phyloP scores from a whole-genome alignment of 1,140 invertebrate genomes.

The Octopus bimaculoides region DNA sequence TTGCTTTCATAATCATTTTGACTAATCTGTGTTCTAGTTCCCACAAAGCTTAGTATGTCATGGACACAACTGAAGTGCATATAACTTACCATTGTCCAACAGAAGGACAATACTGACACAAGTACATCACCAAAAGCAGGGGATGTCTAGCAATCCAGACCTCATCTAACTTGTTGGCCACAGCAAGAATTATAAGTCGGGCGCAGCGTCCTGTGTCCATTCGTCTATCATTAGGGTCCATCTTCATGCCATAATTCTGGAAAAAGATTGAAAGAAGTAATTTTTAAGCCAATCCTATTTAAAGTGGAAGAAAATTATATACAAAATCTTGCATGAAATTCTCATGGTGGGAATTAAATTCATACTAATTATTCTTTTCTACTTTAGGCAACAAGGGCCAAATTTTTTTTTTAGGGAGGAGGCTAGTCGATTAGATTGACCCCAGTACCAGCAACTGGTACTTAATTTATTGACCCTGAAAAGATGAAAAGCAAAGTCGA shows the following conservation, averaged over 20 bases:
- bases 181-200: slow-evolving; percentile 69
- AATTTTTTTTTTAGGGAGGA: too few species aligned
- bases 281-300: too few species aligned
- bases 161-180: slow-evolving; percentile 75
- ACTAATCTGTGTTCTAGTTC: slow-evolving; percentile 19
- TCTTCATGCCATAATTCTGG: slow-evolving; percentile 29
- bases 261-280: not conserved
- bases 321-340: slow-evolving; percentile 15
- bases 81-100: slow-evolving; percentile 31
- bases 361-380: too few species aligned
- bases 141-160: slow-evolving; percentile 73
- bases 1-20: slow-evolving; percentile 18
- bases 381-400: too few species aligned
- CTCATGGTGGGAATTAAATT: slow-evolving; percentile 13
- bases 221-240: slow-evolving; percentile 52
- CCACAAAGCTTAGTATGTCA: slow-evolving; percentile 14
- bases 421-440: too few species aligned
- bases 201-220: slow-evolving; percentile 73
- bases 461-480: too few species aligned
- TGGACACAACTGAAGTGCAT: slow-evolving; percentile 18
- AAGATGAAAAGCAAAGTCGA: too few species aligned
- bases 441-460: too few species aligned
- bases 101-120: slow-evolving; percentile 66
- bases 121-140: slow-evolving; percentile 66
- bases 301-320: not conserved